Conservation (phyloP, 2,797 vertebrate genomes). For the Spinus olivaceus region DNA sequence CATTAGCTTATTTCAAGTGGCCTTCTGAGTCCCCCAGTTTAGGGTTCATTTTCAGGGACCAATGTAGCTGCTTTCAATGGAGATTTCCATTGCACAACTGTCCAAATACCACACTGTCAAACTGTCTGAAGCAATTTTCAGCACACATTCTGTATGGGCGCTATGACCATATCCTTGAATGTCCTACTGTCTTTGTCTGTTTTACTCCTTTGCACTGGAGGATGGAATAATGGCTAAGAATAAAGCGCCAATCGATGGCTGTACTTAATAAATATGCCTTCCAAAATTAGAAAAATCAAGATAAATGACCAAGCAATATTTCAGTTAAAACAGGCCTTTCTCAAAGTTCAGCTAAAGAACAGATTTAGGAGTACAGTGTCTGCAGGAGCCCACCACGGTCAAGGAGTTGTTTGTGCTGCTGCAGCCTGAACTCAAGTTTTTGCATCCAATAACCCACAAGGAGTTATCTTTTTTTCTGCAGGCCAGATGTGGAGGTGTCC, state of each 20-base stretch:
- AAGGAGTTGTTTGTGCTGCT: not conserved
- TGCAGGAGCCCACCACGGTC: not conserved
- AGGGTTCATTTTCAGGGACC: not conserved
- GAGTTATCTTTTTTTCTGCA: not conserved
- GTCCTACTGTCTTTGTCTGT: not conserved
- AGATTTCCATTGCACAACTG: not conserved
- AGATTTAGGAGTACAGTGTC: not conserved
- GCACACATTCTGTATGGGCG: not conserved
- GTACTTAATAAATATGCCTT: not conserved
- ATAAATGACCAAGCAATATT: not conserved
- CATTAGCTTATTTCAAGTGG: not conserved
- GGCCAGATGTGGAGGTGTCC: not conserved
- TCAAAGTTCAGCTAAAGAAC: not conserved
- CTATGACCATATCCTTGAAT: not conserved
- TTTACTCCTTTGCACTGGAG: not conserved
- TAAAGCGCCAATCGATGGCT: not conserved
- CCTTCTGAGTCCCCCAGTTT: not conserved
- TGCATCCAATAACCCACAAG: not conserved
- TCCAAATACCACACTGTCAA: not conserved
- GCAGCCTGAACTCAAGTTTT: not conserved
- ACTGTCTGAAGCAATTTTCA: not conserved
- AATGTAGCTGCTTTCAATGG: not conserved
- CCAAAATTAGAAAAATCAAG: not conserved
- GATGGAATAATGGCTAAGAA: not conserved
- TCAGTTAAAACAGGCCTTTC: not conserved